These are phyloP conservation scores for Muschampia plurimacula DNA, from an alignment of 2,888 invertebrate genomes.

Conservation along the genomic window DNA sequence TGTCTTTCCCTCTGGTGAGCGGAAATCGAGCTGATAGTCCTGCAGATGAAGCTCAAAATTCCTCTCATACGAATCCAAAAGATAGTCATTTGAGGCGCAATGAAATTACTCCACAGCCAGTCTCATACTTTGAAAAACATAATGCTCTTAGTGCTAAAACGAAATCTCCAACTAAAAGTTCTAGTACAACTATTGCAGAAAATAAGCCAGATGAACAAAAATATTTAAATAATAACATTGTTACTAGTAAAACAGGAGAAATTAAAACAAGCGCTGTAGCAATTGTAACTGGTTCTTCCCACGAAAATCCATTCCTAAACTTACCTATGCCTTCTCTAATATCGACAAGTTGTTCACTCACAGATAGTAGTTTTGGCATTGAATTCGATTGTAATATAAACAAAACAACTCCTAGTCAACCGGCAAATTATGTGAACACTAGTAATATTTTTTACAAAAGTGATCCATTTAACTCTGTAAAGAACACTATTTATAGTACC, in stretches of 20 bases:
- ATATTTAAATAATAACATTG: constrained; percentile 53
- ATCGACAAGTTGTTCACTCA: constrained; percentile 63
- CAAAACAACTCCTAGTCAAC: constrained; percentile 66
- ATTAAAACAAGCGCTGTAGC: constrained; percentile 53
- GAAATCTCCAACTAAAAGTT: constrained; percentile 54
- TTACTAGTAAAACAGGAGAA: constrained; percentile 53
- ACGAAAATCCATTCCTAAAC: constrained; percentile 76
- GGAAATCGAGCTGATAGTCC: constrained; percentile 82
- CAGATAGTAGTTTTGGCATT: constrained; percentile 68
- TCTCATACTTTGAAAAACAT: constrained; percentile 62
- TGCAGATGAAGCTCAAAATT: constrained; percentile 66
- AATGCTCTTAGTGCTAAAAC: constrained; percentile 51
- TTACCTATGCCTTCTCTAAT: constrained; percentile 71
- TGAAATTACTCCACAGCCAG: constrained; percentile 55
- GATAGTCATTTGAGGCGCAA: constrained; percentile 48
- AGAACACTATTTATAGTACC: constrained; percentile 77
- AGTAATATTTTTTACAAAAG: constrained; percentile 77
- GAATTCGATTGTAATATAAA: constrained; percentile 76
- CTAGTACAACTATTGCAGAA: constrained; percentile 47
- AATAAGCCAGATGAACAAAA: constrained; percentile 63
- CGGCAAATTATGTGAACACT: constrained; percentile 60
- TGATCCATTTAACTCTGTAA: constrained; percentile 73
- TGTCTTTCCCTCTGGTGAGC: constrained; percentile 91
- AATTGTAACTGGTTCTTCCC: constrained; percentile 55
- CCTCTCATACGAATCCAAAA: constrained; percentile 54